A percentile compares a stretch with the other conserved stretches of the same genome.
These are phyloP conservation scores for Leptopilina myrica DNA, from an alignment of 2,888 invertebrate genomes.

Conservation along the genomic window DNA sequence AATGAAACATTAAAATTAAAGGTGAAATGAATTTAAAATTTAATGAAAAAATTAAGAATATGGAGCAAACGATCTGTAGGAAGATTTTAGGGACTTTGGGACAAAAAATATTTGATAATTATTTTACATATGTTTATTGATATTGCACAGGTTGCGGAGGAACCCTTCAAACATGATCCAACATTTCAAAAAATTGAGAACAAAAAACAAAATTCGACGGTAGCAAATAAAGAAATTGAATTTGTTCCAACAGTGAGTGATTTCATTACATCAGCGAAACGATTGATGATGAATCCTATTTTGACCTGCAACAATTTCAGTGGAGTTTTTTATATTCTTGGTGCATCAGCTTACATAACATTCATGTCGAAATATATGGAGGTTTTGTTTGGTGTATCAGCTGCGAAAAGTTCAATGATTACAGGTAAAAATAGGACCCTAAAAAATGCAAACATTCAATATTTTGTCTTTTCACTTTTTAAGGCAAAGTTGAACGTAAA, in stretches of 20 bases:
- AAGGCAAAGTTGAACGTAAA: no score
- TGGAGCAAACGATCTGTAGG: no score
- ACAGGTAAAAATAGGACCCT: constrained; percentile 77
- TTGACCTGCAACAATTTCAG: constrained; percentile 83
- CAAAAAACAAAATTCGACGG: constrained; percentile 45
- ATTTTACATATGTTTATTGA: no score
- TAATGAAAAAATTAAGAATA: no score
- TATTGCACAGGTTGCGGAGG: constrained; percentile 61
- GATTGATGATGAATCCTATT: constrained; percentile 82
- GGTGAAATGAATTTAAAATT: no score
- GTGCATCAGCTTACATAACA: constrained; percentile 82
- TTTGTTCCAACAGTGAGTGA: constrained; percentile 74
- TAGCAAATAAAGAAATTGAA: constrained; percentile 25
- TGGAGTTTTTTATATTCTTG: constrained; percentile 82
- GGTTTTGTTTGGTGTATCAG: constrained; percentile 83
- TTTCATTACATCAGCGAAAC: constrained; percentile 79
- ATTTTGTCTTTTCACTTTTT: neutral
- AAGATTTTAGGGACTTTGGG: no score
- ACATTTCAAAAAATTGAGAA: constrained; percentile 46
- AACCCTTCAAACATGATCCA: constrained; percentile 64
- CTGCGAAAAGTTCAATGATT: constrained; percentile 82
- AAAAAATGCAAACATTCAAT: neutral
- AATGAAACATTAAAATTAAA: no score
- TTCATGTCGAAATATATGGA: constrained; percentile 87
- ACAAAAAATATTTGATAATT: no score